phyloP scores from a whole-genome alignment of 2,797 vertebrate genomes.

The Danio choprae region DNA sequence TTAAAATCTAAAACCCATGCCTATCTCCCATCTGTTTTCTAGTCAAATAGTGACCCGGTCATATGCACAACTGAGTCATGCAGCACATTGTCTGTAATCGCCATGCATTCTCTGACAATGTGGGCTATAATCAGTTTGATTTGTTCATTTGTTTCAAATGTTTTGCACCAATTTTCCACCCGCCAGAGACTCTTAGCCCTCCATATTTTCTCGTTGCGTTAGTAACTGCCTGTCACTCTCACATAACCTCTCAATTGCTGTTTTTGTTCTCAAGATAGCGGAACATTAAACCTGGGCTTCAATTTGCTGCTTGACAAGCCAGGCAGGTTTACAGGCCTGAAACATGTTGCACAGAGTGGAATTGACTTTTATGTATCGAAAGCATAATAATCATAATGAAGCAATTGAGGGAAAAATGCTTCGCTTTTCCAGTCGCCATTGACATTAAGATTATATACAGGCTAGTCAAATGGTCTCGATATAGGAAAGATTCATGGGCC shows the following conservation, averaged over 20 bases:
- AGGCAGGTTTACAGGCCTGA: conserved; percentile 71
- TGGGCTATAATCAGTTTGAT: conserved; percentile 39
- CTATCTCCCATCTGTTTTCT: background rate
- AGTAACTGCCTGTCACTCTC: conserved; percentile 79
- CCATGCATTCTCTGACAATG: conserved; percentile 14
- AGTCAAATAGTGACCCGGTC: background rate
- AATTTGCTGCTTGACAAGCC: conserved; percentile 78
- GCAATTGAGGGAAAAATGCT: conserved; percentile 56
- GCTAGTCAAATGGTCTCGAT: background rate
- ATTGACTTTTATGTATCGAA: conserved; percentile 60
- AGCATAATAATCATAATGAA: conserved; percentile 74
- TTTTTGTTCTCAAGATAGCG: conserved; percentile 79
- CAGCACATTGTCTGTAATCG: conserved; percentile 13
- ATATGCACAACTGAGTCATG: conserved; percentile 17
- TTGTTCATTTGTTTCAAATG: conserved; percentile 32
- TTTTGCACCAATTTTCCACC: conserved; percentile 26
- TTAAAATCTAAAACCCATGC: background rate
- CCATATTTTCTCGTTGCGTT: conserved; percentile 70
- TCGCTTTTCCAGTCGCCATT: background rate
- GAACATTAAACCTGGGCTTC: conserved; percentile 82
- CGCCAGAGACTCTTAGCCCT: conserved; percentile 10
- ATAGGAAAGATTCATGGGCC: conserved; percentile 17
- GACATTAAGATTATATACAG: conserved; percentile 31
- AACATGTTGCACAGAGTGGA: conserved; percentile 65
- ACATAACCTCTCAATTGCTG: conserved; percentile 80